Conservation (phyloP, 2,888 invertebrate species). For the Stegophylla sp. region DNA sequence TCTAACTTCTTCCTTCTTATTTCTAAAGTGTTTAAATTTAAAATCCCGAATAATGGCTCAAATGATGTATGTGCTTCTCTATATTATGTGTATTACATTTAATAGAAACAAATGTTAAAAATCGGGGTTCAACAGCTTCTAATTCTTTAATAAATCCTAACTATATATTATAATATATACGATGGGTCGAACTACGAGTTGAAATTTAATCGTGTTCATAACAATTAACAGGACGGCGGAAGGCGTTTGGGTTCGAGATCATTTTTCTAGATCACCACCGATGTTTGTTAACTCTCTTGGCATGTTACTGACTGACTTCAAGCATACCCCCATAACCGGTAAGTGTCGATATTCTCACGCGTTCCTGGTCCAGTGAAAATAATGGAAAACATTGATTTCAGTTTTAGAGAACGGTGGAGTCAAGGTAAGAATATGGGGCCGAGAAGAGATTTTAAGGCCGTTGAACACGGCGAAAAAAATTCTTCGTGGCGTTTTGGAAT, state of each 20-base stretch:
- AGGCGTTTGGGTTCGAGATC: constrained; percentile 71
- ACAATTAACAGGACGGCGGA: constrained; percentile 61
- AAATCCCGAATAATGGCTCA: too few species aligned
- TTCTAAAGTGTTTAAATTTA: too few species aligned
- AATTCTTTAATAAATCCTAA: too few species aligned
- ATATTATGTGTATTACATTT: constrained; percentile 8
- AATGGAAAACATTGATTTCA: neutral
- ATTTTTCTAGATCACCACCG: constrained; percentile 75
- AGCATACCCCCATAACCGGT: constrained; percentile 42
- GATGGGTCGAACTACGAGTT: neutral
- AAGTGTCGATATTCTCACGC: neutral
- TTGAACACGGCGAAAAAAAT: constrained; percentile 65
- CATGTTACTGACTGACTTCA: constrained; percentile 74
- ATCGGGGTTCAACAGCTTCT: too few species aligned
- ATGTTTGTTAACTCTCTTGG: constrained; percentile 81
- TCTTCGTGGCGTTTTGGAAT: constrained; percentile 61
- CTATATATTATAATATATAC: too few species aligned
- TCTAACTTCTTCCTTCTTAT: too few species aligned
- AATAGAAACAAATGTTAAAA: too few species aligned
- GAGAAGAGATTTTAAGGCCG: constrained; percentile 71
- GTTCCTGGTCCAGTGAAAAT: too few species aligned
- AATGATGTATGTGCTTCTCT: too few species aligned
- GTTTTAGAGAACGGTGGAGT: constrained; percentile 62
- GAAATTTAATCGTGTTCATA: constrained; percentile 4
- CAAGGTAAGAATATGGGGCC: constrained; percentile 71